phyloP scores from a whole-genome alignment of 1,140 invertebrate species.

The Trialeurodes vaporariorum region DNA sequence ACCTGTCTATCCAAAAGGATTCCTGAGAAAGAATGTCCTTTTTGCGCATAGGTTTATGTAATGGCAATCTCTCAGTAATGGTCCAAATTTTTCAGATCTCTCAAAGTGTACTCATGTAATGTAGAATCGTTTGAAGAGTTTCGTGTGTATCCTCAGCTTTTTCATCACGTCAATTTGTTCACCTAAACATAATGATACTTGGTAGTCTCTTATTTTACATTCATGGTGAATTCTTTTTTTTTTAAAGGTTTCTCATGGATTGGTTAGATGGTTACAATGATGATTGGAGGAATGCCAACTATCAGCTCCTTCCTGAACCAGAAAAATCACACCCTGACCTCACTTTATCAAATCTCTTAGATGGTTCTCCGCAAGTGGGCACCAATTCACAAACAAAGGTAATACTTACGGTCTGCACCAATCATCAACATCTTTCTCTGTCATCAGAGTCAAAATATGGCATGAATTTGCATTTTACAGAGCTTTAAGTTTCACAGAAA shows the following conservation, averaged over 20 bases:
- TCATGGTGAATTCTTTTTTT: too few species aligned
- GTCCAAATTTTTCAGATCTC: neutral
- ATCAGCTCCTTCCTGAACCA: slow-evolving; percentile 13
- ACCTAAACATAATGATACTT: neutral
- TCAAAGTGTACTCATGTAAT: neutral
- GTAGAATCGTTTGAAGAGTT: too few species aligned
- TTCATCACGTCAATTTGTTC: neutral
- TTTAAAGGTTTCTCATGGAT: slow-evolving; percentile 27
- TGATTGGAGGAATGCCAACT: slow-evolving; percentile 24
- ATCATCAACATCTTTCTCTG: too few species aligned
- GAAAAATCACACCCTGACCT: slow-evolving; percentile 9
- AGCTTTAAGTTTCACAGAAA: too few species aligned
- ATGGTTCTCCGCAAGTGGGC: slow-evolving; percentile 5
- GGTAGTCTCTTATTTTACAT: too few species aligned
- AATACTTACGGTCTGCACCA: too few species aligned
- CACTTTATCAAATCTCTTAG: neutral
- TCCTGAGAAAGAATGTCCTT: too few species aligned
- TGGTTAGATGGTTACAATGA: slow-evolving; percentile 26
- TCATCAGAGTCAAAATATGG: too few species aligned
- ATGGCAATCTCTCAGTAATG: too few species aligned
- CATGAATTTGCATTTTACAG: too few species aligned
- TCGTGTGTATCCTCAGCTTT: neutral
- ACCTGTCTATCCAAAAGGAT: too few species aligned
- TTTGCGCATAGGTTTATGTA: too few species aligned
- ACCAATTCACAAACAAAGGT: neutral